phyloP scores from a whole-genome alignment of 2,113 vertebrate genomes.

The Miniopterus natalensis region DNA sequence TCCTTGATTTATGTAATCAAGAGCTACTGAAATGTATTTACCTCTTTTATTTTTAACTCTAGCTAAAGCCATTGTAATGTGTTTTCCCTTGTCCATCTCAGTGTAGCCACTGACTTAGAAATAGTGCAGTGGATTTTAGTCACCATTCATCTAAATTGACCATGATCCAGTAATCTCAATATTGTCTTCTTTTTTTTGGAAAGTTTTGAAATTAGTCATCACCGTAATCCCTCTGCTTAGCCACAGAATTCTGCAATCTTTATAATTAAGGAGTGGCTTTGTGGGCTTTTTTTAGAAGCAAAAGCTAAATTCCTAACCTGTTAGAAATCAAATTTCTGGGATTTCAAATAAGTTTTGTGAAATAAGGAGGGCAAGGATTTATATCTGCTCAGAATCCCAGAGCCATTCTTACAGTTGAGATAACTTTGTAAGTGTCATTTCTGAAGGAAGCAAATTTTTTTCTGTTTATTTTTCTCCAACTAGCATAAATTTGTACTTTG shows the following conservation, averaged over 20 bases:
- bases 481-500: background rate
- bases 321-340: slow-evolving; percentile 62
- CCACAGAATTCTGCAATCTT: slow-evolving; percentile 35
- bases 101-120: background rate
- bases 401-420: background rate
- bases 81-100: background rate
- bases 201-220: slow-evolving; percentile 65
- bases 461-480: background rate
- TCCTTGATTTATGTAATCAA: background rate
- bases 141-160: background rate
- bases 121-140: background rate
- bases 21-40: background rate
- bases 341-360: slow-evolving; percentile 47
- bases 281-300: slow-evolving; percentile 13
- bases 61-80: background rate
- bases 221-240: slow-evolving; percentile 62
- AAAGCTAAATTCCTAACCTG: slow-evolving; percentile 67
- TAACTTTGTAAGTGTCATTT: background rate
- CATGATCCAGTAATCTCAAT: background rate
- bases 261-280: slow-evolving; percentile 56
- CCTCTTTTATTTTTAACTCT: background rate
- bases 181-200: slow-evolving; percentile 29
- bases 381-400: background rate
- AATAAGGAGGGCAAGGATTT: background rate
- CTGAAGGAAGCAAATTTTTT: slow-evolving; percentile 9